Conservation (phyloP, 2,113 vertebrate genomes). For the Mastomys coucha region DNA sequence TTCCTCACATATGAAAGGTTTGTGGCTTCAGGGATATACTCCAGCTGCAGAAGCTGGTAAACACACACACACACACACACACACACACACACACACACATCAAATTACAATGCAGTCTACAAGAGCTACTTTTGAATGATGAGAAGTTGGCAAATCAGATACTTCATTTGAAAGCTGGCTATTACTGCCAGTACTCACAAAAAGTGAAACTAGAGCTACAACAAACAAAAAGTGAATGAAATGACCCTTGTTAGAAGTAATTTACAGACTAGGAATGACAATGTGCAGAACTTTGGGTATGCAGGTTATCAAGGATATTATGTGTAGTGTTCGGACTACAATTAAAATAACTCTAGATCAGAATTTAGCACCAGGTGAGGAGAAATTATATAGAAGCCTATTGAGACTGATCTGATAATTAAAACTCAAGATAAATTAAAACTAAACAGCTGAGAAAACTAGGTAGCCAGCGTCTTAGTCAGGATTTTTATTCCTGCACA, state of each 20-base stretch:
- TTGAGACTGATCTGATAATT: not conserved
- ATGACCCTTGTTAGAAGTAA: not conserved
- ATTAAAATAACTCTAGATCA: not conserved
- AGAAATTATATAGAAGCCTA: not conserved
- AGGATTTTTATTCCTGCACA: too few relatives aligned
- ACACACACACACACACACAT: too few relatives aligned
- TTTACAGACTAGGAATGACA: not conserved
- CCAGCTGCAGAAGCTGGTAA: not conserved
- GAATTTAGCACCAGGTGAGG: not conserved
- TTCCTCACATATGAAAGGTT: not conserved
- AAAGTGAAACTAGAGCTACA: not conserved
- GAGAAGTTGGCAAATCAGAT: not conserved
- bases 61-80: too few relatives aligned
- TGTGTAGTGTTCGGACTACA: not conserved
- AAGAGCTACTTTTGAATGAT: not conserved
- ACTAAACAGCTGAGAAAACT: not conserved
- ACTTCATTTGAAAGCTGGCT: not conserved
- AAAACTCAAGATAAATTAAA: not conserved
- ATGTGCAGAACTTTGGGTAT: not conserved
- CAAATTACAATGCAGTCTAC: not conserved
- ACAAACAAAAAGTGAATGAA: not conserved
- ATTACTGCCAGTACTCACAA: not conserved
- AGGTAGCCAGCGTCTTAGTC: not conserved
- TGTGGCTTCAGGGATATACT: not conserved
- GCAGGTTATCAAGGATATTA: not conserved